Percentiles rank a stretch among this genome's conserved stretches.
Evolutionary conservation across 1,140 invertebrate species (phyloP).

Genomic region (Phocides pigmalion): DNA sequence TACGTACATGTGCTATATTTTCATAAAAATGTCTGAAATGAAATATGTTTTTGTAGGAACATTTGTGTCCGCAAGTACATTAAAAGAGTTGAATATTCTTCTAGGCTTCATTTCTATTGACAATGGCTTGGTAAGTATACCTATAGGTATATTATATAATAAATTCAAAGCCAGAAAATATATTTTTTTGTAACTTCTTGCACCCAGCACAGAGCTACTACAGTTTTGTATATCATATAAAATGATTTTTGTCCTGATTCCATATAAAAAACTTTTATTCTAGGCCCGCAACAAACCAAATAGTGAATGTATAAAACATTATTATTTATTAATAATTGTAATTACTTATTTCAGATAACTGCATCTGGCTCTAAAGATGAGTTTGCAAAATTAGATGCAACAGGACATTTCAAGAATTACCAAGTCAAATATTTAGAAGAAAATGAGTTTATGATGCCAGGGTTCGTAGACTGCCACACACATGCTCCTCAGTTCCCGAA

Average conservation of each 20-base stretch:
- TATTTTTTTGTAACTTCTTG: not conserved
- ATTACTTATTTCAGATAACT: slow-evolving; percentile 53
- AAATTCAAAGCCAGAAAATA: not conserved
- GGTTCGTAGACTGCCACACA: slow-evolving; percentile 94
- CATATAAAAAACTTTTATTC: too few species aligned
- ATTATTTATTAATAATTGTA: too few species aligned
- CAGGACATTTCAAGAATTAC: slow-evolving; percentile 46
- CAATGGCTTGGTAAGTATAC: slow-evolving; percentile 65
- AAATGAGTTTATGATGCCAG: slow-evolving; percentile 92
- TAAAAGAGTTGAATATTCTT: slow-evolving; percentile 48
- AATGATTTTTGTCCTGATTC: too few species aligned
- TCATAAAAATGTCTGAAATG: slow-evolving; percentile 16
- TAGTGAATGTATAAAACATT: too few species aligned
- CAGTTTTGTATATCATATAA: too few species aligned
- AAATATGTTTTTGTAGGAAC: slow-evolving; percentile 65
- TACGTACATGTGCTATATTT: not conserved
- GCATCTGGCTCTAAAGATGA: slow-evolving; percentile 51
- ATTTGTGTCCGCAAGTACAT: slow-evolving; percentile 54
- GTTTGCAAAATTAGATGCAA: slow-evolving; percentile 43
- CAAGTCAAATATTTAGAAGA: slow-evolving; percentile 68
- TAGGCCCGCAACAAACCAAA: too few species aligned
- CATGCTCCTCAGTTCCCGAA: slow-evolving; percentile 96
- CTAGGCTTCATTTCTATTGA: slow-evolving; percentile 61
- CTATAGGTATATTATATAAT: not conserved
- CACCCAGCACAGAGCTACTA: too few species aligned